phyloP scores from a whole-genome alignment of 2,113 vertebrate species.

The Pundamilia nyererei region DNA sequence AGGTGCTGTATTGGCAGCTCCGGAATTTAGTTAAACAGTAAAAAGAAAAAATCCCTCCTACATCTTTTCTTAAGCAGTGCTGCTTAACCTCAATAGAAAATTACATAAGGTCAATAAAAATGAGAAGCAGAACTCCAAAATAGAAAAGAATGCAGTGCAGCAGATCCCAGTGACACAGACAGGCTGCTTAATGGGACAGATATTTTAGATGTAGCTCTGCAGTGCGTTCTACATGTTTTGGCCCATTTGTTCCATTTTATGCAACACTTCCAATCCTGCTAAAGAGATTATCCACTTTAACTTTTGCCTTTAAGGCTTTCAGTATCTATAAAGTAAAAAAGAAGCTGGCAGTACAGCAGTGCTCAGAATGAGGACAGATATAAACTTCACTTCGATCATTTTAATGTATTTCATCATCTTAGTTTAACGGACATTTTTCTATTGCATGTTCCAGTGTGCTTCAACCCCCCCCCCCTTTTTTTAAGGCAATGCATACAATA shows the following conservation, averaged over 20 bases:
- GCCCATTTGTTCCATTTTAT: neutral
- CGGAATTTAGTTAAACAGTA: neutral
- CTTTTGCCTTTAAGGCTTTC: neutral
- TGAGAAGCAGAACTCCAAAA: neutral
- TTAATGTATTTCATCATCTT: neutral
- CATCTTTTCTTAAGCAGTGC: neutral
- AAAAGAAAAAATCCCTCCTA: neutral
- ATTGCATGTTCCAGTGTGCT: neutral
- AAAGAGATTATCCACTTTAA: neutral
- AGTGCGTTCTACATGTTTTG: neutral
- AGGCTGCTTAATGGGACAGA: neutral
- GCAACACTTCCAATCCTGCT: neutral
- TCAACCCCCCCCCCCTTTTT: rapidly evolving
- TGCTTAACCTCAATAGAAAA: neutral
- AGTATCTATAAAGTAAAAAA: neutral
- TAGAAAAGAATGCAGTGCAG: neutral
- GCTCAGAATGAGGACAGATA: neutral
- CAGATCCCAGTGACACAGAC: neutral
- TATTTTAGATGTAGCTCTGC: neutral
- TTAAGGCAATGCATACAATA: neutral
- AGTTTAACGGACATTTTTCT: neutral
- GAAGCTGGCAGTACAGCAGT: neutral
- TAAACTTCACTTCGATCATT: neutral
- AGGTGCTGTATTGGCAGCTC: neutral
- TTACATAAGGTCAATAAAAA: neutral